Evolutionary conservation across 2,888 invertebrate species (phyloP).

Genomic region (Thyatira batis): DNA sequence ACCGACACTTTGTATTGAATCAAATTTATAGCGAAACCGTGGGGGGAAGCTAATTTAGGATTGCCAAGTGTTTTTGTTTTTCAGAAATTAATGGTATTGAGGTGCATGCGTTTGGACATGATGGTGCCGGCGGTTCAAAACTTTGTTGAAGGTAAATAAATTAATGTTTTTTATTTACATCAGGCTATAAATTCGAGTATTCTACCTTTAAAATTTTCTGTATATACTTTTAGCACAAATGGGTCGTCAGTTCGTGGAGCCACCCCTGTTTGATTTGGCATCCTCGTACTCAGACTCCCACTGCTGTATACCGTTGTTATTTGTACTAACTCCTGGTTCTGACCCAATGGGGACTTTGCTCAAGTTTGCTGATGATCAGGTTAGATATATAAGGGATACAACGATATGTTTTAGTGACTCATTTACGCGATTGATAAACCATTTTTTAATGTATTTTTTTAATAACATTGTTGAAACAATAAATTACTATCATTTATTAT

Average conservation of each 20-base stretch:
- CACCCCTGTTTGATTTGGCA: slow-evolving; percentile 93
- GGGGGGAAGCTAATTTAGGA: too few relatives aligned
- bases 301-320: slow-evolving; percentile 93
- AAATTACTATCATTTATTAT: too few relatives aligned
- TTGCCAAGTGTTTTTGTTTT: too few relatives aligned
- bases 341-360: slow-evolving; percentile 95
- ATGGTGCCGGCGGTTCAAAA: slow-evolving; percentile 89
- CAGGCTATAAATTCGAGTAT: too few relatives aligned
- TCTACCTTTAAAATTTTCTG: slow-evolving; percentile 4
- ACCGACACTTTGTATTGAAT: too few relatives aligned
- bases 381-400: slow-evolving; percentile 30
- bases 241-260: slow-evolving; percentile 91
- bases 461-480: too few relatives aligned
- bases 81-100: slow-evolving; percentile 88
- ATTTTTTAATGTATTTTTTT: too few relatives aligned
- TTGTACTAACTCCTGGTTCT: slow-evolving; percentile 95
- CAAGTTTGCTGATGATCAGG: slow-evolving; percentile 96
- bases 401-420: background rate
- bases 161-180: background rate
- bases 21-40: background rate
- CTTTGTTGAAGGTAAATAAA: slow-evolving; percentile 84
- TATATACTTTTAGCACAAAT: slow-evolving; percentile 81
- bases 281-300: slow-evolving; percentile 94
- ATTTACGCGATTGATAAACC: too few relatives aligned
- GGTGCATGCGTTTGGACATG: slow-evolving; percentile 94